phyloP scores from a whole-genome alignment of 1,140 invertebrate species.

The Stenopsyche tienmushanensis region DNA sequence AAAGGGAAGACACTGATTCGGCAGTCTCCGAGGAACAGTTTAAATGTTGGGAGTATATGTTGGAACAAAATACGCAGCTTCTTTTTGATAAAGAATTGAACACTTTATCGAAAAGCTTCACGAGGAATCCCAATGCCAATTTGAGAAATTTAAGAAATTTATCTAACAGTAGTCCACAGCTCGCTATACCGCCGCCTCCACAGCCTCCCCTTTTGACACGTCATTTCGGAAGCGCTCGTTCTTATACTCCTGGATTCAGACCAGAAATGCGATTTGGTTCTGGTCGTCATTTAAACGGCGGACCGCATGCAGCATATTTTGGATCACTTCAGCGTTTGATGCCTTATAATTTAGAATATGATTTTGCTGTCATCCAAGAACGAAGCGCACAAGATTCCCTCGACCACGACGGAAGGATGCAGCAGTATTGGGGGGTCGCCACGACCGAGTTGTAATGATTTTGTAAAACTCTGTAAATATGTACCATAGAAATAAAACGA shows the following conservation, averaged over 20 bases:
- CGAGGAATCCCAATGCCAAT: conserved; percentile 51
- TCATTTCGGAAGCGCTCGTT: conserved; percentile 76
- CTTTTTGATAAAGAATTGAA: conserved; percentile 86
- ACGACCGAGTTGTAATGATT: conserved; percentile 79
- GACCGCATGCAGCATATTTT: conserved; percentile 82
- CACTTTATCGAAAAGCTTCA: conserved; percentile 69
- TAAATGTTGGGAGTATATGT: conserved; percentile 90
- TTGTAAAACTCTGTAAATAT: conserved; percentile 40
- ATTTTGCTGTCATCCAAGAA: conserved; percentile 79
- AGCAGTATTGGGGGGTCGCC: conserved; percentile 84
- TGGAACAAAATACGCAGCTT: conserved; percentile 86
- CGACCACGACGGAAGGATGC: conserved; percentile 77
- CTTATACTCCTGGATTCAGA: conserved; percentile 54
- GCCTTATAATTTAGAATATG: conserved; percentile 83
- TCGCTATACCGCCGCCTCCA: conserved; percentile 53
- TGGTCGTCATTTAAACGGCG: conserved; percentile 61
- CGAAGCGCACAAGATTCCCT: conserved; percentile 68
- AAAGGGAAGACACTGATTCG: conserved; percentile 64
- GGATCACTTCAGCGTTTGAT: conserved; percentile 78
- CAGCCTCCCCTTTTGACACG: conserved; percentile 66
- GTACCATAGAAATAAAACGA: conserved; percentile 38
- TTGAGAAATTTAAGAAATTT: conserved; percentile 55
- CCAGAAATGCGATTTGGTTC: conserved; percentile 54
- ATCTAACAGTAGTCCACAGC: conserved; percentile 60
- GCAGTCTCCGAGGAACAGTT: conserved; percentile 79